Percentiles rank a stretch among this genome's conserved stretches.
phyloP scores from a whole-genome alignment of 1,140 invertebrate species.

The Parasteatoda tepidariorum region DNA sequence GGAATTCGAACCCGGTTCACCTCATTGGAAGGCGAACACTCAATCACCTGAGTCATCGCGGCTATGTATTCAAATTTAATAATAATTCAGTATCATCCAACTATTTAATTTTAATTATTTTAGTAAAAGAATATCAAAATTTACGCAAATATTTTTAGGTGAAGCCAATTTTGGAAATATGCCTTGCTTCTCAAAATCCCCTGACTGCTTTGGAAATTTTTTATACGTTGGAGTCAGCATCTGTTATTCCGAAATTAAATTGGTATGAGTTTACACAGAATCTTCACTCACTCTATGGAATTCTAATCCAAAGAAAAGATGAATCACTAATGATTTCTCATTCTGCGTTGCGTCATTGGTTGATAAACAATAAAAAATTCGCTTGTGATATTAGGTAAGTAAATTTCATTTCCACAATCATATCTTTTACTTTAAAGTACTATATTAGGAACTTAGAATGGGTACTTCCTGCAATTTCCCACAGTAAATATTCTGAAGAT shows the following conservation, averaged over 20 bases:
- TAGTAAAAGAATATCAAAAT: too few species aligned
- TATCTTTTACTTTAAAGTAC: too few species aligned
- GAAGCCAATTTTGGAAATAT: conserved; percentile 19
- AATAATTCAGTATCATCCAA: too few species aligned
- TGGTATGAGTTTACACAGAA: conserved; percentile 90
- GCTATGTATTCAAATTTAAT: too few species aligned
- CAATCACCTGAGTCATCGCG: too few species aligned
- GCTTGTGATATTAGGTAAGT: conserved; percentile 13
- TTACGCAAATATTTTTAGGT: too few species aligned
- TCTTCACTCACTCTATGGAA: conserved; percentile 81
- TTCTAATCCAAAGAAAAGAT: conserved; percentile 88
- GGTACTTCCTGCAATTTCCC: background rate
- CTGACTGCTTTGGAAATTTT: conserved; percentile 25
- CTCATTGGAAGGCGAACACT: too few species aligned
- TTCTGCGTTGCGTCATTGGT: conserved; percentile 95
- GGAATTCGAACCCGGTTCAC: too few species aligned
- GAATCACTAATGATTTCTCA: conserved; percentile 97
- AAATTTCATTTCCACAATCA: background rate
- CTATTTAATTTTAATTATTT: too few species aligned
- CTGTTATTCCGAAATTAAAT: conserved; percentile 73
- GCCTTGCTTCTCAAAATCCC: conserved; percentile 11
- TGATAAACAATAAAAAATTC: conserved; percentile 74
- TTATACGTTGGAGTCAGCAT: conserved; percentile 3
- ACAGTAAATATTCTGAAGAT: background rate
- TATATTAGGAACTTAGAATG: background rate